Conservation (phyloP, 2,888 invertebrate species). For the Napeogenes sylphis region DNA sequence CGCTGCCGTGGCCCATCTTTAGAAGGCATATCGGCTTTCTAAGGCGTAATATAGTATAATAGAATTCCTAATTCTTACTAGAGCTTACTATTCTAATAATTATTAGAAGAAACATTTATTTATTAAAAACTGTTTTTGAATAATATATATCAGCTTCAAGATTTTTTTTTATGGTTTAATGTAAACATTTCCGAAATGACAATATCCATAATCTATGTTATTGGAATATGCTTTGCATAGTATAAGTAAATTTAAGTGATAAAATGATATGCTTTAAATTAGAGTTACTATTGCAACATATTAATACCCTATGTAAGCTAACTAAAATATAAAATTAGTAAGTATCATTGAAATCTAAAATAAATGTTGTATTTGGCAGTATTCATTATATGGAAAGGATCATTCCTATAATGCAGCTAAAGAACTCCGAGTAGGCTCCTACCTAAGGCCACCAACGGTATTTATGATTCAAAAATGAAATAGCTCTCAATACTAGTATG, state of each 20-base stretch:
- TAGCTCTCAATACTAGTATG: conserved; percentile 14
- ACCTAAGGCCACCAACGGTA: conserved; percentile 73
- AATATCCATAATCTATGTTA: too few species aligned
- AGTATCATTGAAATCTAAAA: conserved; percentile 35
- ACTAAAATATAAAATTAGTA: not conserved
- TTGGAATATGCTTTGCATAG: too few species aligned
- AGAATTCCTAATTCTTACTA: not conserved
- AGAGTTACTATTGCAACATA: too few species aligned
- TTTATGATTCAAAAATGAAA: conserved; percentile 44
- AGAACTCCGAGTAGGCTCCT: conserved; percentile 71
- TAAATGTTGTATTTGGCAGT: conserved; percentile 57
- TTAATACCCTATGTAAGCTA: too few species aligned
- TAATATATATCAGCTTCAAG: too few species aligned
- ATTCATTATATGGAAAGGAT: conserved; percentile 67
- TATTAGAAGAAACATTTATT: too few species aligned
- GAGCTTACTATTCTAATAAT: not conserved
- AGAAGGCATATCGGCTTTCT: conserved; percentile 52
- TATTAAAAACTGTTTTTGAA: too few species aligned
- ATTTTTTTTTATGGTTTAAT: too few species aligned
- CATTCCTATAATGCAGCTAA: conserved; percentile 73
- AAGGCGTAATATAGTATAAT: conserved; percentile 33
- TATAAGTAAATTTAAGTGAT: too few species aligned
- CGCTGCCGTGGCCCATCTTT: conserved; percentile 35
- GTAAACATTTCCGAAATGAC: too few species aligned
- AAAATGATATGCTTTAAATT: too few species aligned